Conservation (phyloP, 2,888 invertebrate species). For the Daptonema setosum region DNA sequence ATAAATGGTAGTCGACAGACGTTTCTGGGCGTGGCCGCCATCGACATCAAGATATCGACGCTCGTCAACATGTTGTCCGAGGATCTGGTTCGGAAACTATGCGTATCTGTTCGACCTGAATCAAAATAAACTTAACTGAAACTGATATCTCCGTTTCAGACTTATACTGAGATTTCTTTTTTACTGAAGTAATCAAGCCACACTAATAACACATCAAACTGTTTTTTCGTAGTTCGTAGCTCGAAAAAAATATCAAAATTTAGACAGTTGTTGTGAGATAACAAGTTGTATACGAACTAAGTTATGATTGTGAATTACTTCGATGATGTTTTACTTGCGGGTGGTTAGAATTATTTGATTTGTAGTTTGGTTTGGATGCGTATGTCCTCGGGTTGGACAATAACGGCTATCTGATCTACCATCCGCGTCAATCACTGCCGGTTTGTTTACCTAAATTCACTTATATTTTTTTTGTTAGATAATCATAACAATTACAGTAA, state of each 20-base stretch:
- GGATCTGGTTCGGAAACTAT: too few species aligned
- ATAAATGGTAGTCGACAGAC: slow-evolving; percentile 1
- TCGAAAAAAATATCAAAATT: too few species aligned
- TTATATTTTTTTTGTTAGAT: not conserved
- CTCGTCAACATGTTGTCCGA: not conserved
- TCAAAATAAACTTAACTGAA: too few species aligned
- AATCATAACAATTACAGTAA: too few species aligned
- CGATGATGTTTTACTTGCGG: too few species aligned
- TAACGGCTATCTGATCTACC: slow-evolving; percentile 23
- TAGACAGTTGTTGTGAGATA: too few species aligned
- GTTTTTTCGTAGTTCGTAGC: too few species aligned
- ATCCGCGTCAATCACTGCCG: slow-evolving; percentile 18
- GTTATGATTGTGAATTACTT: not conserved
- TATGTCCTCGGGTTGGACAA: slow-evolving; percentile 21
- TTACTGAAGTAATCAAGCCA: too few species aligned
- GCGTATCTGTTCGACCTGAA: too few species aligned
- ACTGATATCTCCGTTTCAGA: not conserved
- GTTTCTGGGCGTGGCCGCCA: slow-evolving; percentile 7
- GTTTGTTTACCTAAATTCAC: slow-evolving; percentile 7
- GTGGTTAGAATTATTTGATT: too few species aligned
- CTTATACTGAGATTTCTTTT: not conserved
- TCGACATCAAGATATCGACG: slow-evolving; percentile 5
- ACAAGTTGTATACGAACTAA: not conserved
- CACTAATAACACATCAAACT: too few species aligned
- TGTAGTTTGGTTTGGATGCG: not conserved